Evolutionary conservation across 2,888 invertebrate species (phyloP).

Genomic region (Habrosyne pyritoides): DNA sequence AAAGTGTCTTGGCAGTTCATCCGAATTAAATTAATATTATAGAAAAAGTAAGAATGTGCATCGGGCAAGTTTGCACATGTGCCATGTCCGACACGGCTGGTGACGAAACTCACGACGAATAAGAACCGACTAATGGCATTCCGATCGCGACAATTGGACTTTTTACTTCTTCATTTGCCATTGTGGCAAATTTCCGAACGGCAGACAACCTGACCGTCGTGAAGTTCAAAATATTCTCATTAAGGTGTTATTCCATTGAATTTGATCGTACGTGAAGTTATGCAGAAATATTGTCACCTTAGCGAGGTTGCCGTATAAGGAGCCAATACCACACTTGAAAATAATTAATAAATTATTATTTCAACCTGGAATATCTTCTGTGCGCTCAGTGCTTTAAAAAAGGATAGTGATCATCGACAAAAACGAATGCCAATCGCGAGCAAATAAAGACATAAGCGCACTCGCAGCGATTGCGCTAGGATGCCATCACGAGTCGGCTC

Average conservation of each 20-base stretch:
- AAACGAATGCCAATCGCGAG: slow-evolving; percentile 11
- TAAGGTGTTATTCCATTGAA: slow-evolving; percentile 3
- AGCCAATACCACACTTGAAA: background rate
- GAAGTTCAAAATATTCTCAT: slow-evolving; percentile 5
- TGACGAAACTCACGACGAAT: slow-evolving; percentile 47
- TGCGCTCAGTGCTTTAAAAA: background rate
- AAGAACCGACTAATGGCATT: slow-evolving; percentile 54
- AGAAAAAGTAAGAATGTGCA: slow-evolving; percentile 39
- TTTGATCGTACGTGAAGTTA: background rate
- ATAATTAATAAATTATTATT: background rate
- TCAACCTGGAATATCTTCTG: background rate
- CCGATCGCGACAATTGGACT: slow-evolving; percentile 51
- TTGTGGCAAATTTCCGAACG: background rate
- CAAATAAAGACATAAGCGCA: slow-evolving; percentile 37
- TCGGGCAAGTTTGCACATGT: slow-evolving; percentile 30
- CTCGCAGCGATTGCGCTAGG: slow-evolving; percentile 57
- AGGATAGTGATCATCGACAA: slow-evolving; percentile 2
- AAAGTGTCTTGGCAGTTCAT: slow-evolving; percentile 8
- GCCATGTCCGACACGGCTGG: slow-evolving; percentile 56
- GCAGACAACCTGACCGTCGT: background rate
- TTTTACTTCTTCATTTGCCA: slow-evolving; percentile 8
- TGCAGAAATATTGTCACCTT: background rate
- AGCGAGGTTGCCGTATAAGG: background rate
- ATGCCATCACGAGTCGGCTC: slow-evolving; percentile 67
- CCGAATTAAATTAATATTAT: slow-evolving; percentile 17